Percentiles rank a stretch among this genome's conserved stretches.
phyloP scores from a whole-genome alignment of 2,797 vertebrate species.

The Anguilla anguilla region DNA sequence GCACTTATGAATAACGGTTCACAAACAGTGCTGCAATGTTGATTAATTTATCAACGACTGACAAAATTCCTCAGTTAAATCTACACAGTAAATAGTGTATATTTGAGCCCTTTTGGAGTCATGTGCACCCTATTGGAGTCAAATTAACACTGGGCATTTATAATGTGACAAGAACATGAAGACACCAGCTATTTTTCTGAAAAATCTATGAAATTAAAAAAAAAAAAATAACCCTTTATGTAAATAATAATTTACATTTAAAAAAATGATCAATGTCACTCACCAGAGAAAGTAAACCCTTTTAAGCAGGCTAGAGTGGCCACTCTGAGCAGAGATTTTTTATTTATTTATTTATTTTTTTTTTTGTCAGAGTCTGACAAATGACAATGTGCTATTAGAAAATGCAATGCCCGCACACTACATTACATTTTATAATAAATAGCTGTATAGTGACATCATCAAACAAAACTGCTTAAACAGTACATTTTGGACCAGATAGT shows the following conservation, averaged over 20 bases:
- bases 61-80: too few species aligned
- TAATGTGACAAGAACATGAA: too few species aligned
- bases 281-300: constrained; percentile 63
- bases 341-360: too few species aligned
- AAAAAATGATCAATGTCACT: neutral
- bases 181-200: neutral
- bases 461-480: neutral
- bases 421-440: neutral
- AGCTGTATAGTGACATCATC: neutral
- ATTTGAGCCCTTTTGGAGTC: too few species aligned
- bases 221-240: neutral
- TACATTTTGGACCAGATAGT: constrained; percentile 42
- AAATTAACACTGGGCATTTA: neutral
- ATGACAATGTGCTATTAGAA: neutral
- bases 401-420: neutral
- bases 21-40: neutral
- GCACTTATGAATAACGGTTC: too few species aligned
- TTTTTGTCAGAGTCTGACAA: neutral
- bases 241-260: neutral
- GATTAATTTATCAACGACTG: neutral
- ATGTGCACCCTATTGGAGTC: neutral
- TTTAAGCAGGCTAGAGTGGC: constrained; percentile 49
- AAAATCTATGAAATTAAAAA: neutral
- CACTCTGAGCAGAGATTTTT: neutral
- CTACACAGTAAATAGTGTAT: too few species aligned